Evolutionary conservation across 1,140 invertebrate genomes (phyloP).

Genomic region (Andricus grossulariae): DNA sequence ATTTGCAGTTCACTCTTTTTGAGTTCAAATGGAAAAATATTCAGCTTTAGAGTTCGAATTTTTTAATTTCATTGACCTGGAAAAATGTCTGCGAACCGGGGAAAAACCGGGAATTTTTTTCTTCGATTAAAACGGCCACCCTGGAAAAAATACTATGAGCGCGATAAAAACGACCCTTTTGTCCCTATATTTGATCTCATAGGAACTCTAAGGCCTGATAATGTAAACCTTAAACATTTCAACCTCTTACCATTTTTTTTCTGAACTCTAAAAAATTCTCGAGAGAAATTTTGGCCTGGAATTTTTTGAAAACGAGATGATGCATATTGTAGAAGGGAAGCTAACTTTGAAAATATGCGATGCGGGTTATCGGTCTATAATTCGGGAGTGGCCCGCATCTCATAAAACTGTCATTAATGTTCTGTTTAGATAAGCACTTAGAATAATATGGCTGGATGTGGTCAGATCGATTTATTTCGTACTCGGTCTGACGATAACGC

Average conservation of each 20-base stretch:
- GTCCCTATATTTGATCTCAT: too few relatives aligned
- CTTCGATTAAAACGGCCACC: too few relatives aligned
- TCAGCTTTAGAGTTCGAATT: too few relatives aligned
- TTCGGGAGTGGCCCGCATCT: background rate
- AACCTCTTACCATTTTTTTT: background rate
- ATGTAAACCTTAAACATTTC: background rate
- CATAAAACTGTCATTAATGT: constrained; percentile 39
- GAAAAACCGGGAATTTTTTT: too few relatives aligned
- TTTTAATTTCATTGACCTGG: too few relatives aligned
- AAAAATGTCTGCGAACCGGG: too few relatives aligned
- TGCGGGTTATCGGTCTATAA: background rate
- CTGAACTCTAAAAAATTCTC: background rate
- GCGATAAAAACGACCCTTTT: too few relatives aligned
- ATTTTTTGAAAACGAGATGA: background rate
- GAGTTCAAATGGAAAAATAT: too few relatives aligned
- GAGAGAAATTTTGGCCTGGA: background rate
- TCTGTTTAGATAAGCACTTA: constrained; percentile 41
- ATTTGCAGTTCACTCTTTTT: too few relatives aligned
- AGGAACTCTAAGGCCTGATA: too few relatives aligned
- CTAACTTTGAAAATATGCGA: background rate
- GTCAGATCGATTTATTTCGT: background rate
- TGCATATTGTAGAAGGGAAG: background rate
- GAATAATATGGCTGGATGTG: constrained; percentile 38
- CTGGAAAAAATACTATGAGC: too few relatives aligned
- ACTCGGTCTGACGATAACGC: background rate